Base-by-base conservation (phyloP, 2,113 vertebrate species). In the Colossoma macropomum region DNA sequence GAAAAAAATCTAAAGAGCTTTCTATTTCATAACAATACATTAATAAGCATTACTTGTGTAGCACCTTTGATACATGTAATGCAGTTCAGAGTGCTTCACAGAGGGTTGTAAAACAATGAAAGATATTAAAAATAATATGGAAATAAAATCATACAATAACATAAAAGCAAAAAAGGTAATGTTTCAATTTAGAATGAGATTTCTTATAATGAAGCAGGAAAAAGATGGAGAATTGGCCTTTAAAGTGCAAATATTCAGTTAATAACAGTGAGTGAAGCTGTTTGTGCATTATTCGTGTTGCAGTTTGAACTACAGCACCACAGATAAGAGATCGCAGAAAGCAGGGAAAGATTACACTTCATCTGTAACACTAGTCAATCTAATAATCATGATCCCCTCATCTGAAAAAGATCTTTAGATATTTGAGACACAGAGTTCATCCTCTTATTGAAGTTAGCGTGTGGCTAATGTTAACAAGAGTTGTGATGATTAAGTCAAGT, bases 401-500 rank as follows among this genome's bases (percentile, higher is more conserved):
- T 59, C 30, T 0, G 32, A 59, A 56, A 52, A 56, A 28, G 50
- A 56, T 28, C 25, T 30, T 30, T 56, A n/a, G 32, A 8, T 34
- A 21, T 34, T 19, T 70, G 23, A 2, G 21, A 12, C 65, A 68
- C 3, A 11, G 52, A 60, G 56, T 3, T 60, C 0, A 12, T 70
- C 38, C 11, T 41, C 21, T 70, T n/a, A 54, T n/a, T 56, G 16
- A 27, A 2, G 27, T 75, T 54, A 56, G 54, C 27, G 12, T 60
- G 52, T 60, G 59, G 16, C 73, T 76, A 56, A 32, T 60, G 74
- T 32, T 76, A 41, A 76, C 32, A 76, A 19, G 13, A 12, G 32
- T 11, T 70, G 32, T n/a, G 66, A 70, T n/a, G 66, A 70, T 70
- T 54, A 75, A 82, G 16, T 82, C 11, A 54, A 38, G 19, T 71